phyloP scores from a whole-genome alignment of 2,797 vertebrate species.

The Megalops cyprinoides region DNA sequence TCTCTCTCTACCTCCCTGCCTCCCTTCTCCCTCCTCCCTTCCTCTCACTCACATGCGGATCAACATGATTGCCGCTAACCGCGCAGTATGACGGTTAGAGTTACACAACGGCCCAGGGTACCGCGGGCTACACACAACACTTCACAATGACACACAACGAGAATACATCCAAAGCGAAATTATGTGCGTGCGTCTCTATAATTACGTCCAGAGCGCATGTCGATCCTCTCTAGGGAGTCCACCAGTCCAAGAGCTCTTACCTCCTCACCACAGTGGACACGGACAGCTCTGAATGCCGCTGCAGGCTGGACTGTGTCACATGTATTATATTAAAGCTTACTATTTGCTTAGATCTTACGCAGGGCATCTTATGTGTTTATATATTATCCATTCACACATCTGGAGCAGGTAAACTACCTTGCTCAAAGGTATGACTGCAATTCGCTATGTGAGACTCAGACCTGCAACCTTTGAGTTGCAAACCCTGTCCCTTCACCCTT shows the following conservation, averaged over 20 bases:
- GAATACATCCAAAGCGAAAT: neutral
- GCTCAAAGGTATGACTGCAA: neutral
- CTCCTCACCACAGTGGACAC: neutral
- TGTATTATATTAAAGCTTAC: neutral
- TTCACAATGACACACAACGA: neutral
- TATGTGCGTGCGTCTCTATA: neutral
- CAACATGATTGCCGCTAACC: constrained; percentile 48
- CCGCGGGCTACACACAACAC: neutral
- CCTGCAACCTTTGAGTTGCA: neutral
- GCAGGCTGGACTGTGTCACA: neutral
- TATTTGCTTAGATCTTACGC: neutral
- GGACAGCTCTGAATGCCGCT: neutral
- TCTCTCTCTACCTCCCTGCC: constrained; percentile 50
- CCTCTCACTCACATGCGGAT: constrained; percentile 52
- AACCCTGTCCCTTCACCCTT: neutral
- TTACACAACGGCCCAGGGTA: constrained; percentile 54
- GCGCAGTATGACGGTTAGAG: constrained; percentile 39
- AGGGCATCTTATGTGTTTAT: neutral
- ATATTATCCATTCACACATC: neutral
- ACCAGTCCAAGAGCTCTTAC: too few species aligned
- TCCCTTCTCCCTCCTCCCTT: constrained; percentile 48
- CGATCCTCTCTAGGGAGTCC: neutral
- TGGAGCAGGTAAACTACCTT: neutral
- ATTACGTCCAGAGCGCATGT: neutral
- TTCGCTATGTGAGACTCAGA: neutral